phyloP scores from a whole-genome alignment of 2,113 vertebrate genomes.

The Elephas maximus region DNA sequence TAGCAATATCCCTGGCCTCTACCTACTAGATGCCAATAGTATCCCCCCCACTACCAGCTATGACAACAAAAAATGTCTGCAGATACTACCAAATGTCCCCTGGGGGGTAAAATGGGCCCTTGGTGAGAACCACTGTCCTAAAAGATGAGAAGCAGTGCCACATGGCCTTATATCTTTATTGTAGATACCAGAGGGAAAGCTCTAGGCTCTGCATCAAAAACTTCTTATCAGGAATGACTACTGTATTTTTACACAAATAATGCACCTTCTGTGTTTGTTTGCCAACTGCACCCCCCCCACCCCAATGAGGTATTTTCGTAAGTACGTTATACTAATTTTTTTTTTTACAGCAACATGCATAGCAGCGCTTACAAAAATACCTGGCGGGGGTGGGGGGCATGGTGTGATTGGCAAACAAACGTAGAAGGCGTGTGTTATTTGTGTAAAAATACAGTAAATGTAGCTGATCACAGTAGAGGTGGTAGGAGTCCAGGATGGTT shows the following conservation, averaged over 20 bases:
- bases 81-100: slow-evolving; percentile 22
- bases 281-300: too few species aligned
- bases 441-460: background rate
- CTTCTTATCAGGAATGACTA: slow-evolving; percentile 6
- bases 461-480: slow-evolving; percentile 10
- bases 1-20: background rate
- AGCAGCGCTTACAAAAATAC: too few species aligned
- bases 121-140: background rate
- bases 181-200: background rate
- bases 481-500: background rate
- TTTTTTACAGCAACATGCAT: too few species aligned
- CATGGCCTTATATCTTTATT: slow-evolving; percentile 14
- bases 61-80: slow-evolving; percentile 53
- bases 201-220: slow-evolving; percentile 21
- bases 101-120: background rate
- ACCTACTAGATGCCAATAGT: background rate
- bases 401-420: too few species aligned
- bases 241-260: too few species aligned
- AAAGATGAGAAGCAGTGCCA: slow-evolving; percentile 41
- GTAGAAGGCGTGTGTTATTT: too few species aligned
- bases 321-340: too few species aligned
- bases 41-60: background rate
- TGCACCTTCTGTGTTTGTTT: too few species aligned
- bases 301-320: too few species aligned
- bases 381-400: too few species aligned